A percentile compares a stretch with the other conserved stretches of the same genome.
phyloP scores from a whole-genome alignment of 2,888 invertebrate species.

The Nomada ruficornis region DNA sequence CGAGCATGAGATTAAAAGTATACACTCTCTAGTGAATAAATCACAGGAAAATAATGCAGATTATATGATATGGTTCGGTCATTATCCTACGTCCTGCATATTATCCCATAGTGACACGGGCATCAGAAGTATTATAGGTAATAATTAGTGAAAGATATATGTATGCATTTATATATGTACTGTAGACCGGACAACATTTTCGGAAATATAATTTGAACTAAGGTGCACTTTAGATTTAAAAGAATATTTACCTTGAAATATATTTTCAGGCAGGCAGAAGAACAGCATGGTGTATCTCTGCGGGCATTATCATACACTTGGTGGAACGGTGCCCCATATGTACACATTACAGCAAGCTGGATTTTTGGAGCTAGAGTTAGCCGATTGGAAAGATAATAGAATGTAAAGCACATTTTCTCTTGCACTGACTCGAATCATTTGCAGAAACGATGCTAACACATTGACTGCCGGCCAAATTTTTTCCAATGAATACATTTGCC shows the following conservation, averaged over 20 bases:
- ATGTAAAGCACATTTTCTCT: conserved; percentile 86
- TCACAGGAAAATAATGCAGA: conserved; percentile 85
- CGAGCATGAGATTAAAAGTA: conserved; percentile 85
- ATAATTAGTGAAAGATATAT: conserved; percentile 28
- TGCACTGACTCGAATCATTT: neutral
- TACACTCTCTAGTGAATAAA: conserved; percentile 86
- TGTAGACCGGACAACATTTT: neutral
- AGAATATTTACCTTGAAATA: neutral
- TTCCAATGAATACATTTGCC: too few species aligned
- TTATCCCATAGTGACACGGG: conserved; percentile 86
- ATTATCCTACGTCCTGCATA: conserved; percentile 96
- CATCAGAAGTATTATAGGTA: conserved; percentile 84
- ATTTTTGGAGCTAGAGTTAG: conserved; percentile 94
- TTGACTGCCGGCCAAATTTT: too few species aligned
- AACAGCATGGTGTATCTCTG: conserved; percentile 92
- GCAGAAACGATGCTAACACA: neutral
- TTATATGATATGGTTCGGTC: conserved; percentile 93
- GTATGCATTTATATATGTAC: neutral
- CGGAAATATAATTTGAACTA: neutral
- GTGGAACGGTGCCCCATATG: conserved; percentile 92
- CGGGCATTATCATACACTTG: conserved; percentile 95
- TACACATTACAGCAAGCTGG: conserved; percentile 94
- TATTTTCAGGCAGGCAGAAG: conserved; percentile 85
- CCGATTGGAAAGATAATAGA: conserved; percentile 96
- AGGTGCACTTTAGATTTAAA: neutral